Evolutionary conservation across 37 sponge, comb jelly and placozoan species (phyloP).

Genomic region (Beroe forskalii): DNA sequence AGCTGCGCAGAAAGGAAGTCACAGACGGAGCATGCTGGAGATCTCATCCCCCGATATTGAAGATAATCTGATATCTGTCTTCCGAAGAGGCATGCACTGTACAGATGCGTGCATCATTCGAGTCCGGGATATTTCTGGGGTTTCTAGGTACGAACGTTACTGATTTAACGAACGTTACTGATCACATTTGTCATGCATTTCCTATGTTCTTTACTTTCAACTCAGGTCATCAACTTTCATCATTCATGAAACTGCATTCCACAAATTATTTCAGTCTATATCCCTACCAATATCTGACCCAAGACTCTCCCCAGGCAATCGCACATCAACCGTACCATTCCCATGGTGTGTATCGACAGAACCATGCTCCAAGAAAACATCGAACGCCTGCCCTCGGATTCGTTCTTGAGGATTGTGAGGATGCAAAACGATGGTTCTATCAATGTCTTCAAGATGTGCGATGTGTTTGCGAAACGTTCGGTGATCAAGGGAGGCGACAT

Average conservation of each 20-base stretch:
- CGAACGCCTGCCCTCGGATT: background rate
- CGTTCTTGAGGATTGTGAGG: slow-evolving; percentile 11
- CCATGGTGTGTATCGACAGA: slow-evolving; percentile 50
- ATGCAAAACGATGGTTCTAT: slow-evolving; percentile 43
- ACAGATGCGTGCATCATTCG: slow-evolving; percentile 55
- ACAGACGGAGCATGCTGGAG: slow-evolving; percentile 49
- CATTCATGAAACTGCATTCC: no score
- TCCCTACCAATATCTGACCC: background rate
- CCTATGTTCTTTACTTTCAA: background rate
- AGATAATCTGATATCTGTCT: slow-evolving; percentile 25
- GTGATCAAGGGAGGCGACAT: slow-evolving; percentile 62
- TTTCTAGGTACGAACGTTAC: slow-evolving; percentile 39
- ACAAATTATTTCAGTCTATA: background rate
- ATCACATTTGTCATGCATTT: background rate
- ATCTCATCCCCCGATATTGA: slow-evolving; percentile 6
- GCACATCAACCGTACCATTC: slow-evolving; percentile 12
- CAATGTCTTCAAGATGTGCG: slow-evolving; percentile 4
- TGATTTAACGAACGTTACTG: background rate
- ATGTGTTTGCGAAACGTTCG: slow-evolving; percentile 26
- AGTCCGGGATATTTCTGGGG: slow-evolving; percentile 38
- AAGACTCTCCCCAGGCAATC: slow-evolving; percentile 30
- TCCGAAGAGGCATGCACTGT: slow-evolving; percentile 58
- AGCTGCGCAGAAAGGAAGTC: background rate
- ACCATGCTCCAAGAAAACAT: slow-evolving; percentile 13
- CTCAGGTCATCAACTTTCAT: no score